Evolutionary conservation across 2,888 invertebrate genomes (phyloP), one percentile per base, ranked within the genome.

Genomic region (Amiota mariae): DNA sequence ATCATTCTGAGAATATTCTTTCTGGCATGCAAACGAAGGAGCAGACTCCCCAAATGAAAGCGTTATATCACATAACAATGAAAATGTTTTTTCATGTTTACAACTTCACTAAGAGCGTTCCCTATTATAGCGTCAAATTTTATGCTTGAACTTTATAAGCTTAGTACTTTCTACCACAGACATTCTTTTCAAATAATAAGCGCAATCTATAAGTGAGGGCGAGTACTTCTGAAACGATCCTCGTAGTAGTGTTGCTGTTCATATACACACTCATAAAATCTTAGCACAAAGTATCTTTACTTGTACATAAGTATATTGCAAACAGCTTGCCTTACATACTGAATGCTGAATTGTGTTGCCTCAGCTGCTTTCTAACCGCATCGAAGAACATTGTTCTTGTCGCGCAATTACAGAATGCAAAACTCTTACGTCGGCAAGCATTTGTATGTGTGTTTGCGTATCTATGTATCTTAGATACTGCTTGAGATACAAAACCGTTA

Each of bases 401-500:
- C 59, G 71, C 59, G 18, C 59, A 59, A 57, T 56, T 54, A 56
- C 54, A 66, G 54, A 36, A 72, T 72, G 72, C 72, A 72, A 72
- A 64, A 77, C 72, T 61, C 71, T 74, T 78, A 18, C 59, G 59
- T 56, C 66, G 81, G 81, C 78, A 77, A 77, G 66, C 76, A 36
- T 68, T 56, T 66, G 12, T 73, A 61, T 76, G 72, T 83, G 76
- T 79, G 71, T 10, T 61, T 75, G 24, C 20, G 48, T 73, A 78
- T 78, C 77, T 82, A 78, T 78, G 86, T 86, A 84, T 84, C 83
- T 85, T 81, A 84, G 83, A 85, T 85, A 83, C 83, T 85, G 86
- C 81, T 73, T 71, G 72, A 77, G 81, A 84, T 84, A 78, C 80
- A 47, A 80, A 76, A 79, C 76, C 78, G 82, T 75, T 73, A 76